These are phyloP conservation scores for Epinephelus lanceolatus DNA, from an alignment of 2,113 vertebrate species.

Conservation along the genomic window DNA sequence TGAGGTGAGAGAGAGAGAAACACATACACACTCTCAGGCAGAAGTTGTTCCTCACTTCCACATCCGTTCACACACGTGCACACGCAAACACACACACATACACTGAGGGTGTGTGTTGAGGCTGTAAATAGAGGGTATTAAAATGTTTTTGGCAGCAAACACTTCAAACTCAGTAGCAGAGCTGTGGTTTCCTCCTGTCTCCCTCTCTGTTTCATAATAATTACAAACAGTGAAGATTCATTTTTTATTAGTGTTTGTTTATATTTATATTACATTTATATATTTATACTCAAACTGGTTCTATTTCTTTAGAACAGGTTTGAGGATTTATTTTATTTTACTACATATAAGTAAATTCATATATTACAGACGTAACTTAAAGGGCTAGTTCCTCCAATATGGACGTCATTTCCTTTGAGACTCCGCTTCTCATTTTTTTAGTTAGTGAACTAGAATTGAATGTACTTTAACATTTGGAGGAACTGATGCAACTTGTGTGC, in stretches of 20 bases:
- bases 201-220: conserved; percentile 36
- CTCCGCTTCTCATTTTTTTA: not conserved
- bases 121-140: conserved; percentile 67
- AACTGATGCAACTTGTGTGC: too few relatives aligned
- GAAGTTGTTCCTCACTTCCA: conserved; percentile 33
- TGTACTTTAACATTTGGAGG: not conserved
- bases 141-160: conserved; percentile 62
- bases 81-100: conserved; percentile 18
- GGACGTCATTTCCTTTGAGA: too few relatives aligned
- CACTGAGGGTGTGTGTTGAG: conserved; percentile 28
- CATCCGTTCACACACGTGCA: not conserved
- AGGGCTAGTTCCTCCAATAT: not conserved
- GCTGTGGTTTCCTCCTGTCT: conserved; percentile 33
- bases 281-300: not conserved
- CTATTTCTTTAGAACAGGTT: not conserved
- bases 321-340: not conserved
- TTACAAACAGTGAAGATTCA: conserved; percentile 27
- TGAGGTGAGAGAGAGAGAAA: conserved; percentile 80
- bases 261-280: not conserved
- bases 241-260: not conserved
- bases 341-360: not conserved
- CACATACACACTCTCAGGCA: conserved; percentile 43
- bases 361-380: not conserved
- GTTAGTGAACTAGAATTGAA: not conserved
- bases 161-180: conserved; percentile 18